Conservation (phyloP, 1,140 invertebrate genomes). For the Notospermus geniculatus region DNA sequence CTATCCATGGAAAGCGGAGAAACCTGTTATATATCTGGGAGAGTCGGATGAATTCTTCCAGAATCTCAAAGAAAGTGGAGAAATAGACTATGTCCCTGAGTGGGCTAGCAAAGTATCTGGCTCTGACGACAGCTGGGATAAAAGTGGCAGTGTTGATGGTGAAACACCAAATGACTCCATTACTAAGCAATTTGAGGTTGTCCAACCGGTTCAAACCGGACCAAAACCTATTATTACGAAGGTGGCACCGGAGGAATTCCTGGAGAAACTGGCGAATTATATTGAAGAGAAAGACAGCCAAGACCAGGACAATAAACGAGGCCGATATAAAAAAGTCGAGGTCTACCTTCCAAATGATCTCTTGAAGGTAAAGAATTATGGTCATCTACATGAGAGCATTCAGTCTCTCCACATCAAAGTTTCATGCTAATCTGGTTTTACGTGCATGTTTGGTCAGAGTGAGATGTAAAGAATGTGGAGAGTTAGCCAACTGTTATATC, state of each 20-base stretch:
- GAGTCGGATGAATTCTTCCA: neutral
- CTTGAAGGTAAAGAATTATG: conserved; percentile 6
- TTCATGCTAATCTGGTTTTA: too few species aligned
- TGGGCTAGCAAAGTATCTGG: too few species aligned
- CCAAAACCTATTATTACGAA: too few species aligned
- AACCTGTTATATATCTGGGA: neutral
- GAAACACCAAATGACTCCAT: too few species aligned
- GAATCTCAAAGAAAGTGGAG: neutral
- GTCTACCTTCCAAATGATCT: conserved; percentile 4
- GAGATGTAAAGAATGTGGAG: neutral
- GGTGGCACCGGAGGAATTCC: too few species aligned
- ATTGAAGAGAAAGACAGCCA: conserved; percentile 2
- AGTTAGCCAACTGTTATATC: neutral
- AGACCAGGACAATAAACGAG: neutral
- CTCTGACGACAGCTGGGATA: too few species aligned
- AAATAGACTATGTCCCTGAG: too few species aligned
- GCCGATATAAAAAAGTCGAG: conserved; percentile 8
- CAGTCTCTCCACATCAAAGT: too few species aligned
- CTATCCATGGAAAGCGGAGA: neutral
- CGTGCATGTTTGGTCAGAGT: neutral
- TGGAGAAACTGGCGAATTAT: too few species aligned
- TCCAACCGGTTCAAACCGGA: too few species aligned
- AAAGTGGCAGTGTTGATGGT: too few species aligned
- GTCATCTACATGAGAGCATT: neutral
- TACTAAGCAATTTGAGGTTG: too few species aligned